A percentile compares a stretch with the other conserved stretches of the same genome.
phyloP scores from a whole-genome alignment of 2,113 vertebrate species.

The Cygnus atratus region DNA sequence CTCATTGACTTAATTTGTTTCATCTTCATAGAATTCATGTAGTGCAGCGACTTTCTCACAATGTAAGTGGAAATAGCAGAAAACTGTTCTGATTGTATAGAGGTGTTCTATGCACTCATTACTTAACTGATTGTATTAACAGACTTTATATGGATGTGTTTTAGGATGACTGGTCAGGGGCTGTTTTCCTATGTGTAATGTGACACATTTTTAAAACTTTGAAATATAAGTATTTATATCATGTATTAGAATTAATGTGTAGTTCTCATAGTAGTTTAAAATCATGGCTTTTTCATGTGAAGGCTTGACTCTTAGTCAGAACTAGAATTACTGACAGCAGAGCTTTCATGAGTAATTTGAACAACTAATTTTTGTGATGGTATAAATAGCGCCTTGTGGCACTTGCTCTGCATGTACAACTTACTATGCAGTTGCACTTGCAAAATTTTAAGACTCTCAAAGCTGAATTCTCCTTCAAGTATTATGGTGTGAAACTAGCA shows the following conservation, averaged over 20 bases:
- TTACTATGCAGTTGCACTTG: neutral
- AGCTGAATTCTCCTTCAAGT: neutral
- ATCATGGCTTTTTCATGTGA: neutral
- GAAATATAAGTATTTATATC: neutral
- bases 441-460: neutral
- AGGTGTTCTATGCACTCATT: neutral
- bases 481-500: neutral
- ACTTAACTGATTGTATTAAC: neutral
- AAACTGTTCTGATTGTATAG: neutral
- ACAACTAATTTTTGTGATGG: neutral
- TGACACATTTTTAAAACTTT: neutral
- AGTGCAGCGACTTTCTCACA: neutral
- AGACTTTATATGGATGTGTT: neutral
- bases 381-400: neutral
- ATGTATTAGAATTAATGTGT: neutral
- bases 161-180: neutral
- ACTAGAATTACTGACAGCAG: neutral
- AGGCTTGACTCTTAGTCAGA: neutral
- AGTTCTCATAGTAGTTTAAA: neutral
- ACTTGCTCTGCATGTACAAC: neutral
- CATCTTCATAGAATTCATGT: neutral
- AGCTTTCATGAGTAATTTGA: neutral
- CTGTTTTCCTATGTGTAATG: neutral
- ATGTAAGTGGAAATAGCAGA: neutral
- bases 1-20: neutral